phyloP scores from a whole-genome alignment of 2,113 vertebrate genomes.

The Sphaerodactylus townsendi region DNA sequence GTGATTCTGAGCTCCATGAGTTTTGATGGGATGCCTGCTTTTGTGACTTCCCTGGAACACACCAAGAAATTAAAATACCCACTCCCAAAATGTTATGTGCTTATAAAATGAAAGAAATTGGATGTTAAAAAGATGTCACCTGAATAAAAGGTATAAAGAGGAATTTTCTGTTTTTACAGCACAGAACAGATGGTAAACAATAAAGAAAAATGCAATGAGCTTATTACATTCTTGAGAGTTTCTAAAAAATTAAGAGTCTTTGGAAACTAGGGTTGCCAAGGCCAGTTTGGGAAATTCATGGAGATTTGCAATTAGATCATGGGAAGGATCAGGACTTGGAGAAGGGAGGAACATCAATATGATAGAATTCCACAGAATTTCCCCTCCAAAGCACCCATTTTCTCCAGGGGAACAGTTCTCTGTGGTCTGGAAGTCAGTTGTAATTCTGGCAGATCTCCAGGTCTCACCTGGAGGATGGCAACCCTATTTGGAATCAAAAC shows the following conservation, averaged over 20 bases:
- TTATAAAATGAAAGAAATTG: rapidly evolving
- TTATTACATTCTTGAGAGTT: background rate
- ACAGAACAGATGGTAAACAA: background rate
- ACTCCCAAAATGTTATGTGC: background rate
- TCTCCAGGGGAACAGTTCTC: no score
- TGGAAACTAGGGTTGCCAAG: background rate
- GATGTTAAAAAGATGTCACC: rapidly evolving
- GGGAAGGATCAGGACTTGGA: no score
- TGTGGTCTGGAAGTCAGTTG: no score
- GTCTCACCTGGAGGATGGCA: no score
- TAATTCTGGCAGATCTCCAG: no score
- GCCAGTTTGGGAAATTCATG: no score
- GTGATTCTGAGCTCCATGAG: conserved; percentile 94
- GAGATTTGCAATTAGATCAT: no score
- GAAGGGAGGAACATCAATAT: no score
- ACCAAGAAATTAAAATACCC: background rate
- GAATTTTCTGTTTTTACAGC: background rate
- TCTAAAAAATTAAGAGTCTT: background rate
- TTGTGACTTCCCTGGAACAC: conserved; percentile 91
- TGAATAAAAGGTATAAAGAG: background rate
- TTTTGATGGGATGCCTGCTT: conserved; percentile 94
- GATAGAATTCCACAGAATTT: no score
- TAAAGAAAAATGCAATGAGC: background rate
- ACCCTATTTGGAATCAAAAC: background rate
- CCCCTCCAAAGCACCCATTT: no score